These are phyloP conservation scores for Lutraria lutraria DNA, from an alignment of 2,888 invertebrate species.

Conservation along the genomic window DNA sequence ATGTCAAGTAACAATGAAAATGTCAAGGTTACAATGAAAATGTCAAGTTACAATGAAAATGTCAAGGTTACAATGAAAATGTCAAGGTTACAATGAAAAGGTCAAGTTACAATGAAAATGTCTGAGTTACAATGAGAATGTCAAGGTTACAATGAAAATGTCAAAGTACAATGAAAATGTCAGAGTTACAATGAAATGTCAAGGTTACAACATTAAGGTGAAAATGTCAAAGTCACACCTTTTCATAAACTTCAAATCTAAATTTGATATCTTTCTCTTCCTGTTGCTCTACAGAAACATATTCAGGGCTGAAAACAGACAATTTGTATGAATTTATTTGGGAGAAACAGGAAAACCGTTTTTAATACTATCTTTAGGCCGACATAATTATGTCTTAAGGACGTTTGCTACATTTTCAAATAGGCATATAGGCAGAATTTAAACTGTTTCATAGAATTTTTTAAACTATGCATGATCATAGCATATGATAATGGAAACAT, in stretches of 20 bases:
- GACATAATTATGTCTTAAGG: no score
- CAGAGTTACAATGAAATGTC: neutral
- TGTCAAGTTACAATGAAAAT: neutral
- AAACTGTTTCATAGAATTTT: no score
- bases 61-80: neutral
- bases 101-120: neutral
- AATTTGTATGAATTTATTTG: neutral
- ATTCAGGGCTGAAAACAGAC: constrained; percentile 70
- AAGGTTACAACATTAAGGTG: neutral
- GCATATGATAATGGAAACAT: no score
- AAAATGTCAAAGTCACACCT: constrained; percentile 62
- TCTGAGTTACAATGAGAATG: neutral
- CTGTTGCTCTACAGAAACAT: constrained; percentile 71
- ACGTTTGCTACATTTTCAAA: no score
- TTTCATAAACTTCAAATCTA: constrained; percentile 81
- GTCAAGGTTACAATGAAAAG: neutral
- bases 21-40: no score
- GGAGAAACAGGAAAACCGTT: neutral
- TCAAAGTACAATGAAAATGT: neutral
- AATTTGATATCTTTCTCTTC: constrained; percentile 79
- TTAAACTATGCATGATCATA: no score
- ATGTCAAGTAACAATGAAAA: no score
- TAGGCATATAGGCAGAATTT: no score
- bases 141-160: constrained; percentile 16
- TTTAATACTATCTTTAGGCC: no score